phyloP scores from a whole-genome alignment of 2,113 vertebrate genomes.

The Anseranas semipalmata region DNA sequence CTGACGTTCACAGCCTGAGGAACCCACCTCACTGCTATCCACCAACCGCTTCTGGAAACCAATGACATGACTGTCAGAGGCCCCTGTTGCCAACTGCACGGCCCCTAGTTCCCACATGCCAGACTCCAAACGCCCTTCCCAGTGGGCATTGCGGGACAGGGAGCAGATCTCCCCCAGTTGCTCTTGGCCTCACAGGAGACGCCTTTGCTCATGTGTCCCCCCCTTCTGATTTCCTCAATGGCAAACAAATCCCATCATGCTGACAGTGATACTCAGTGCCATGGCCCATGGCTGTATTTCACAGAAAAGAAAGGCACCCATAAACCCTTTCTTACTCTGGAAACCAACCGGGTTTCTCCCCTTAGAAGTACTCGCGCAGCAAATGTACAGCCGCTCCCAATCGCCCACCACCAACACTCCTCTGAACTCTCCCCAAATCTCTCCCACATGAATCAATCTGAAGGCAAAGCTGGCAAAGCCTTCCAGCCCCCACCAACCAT shows the following conservation, averaged over 20 bases:
- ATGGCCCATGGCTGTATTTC: neutral
- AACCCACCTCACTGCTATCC: neutral
- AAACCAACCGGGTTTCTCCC: constrained; percentile 25
- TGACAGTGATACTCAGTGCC: neutral
- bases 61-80: neutral
- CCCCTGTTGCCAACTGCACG: accelerated
- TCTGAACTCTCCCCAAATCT: constrained; percentile 54
- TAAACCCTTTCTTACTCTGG: neutral
- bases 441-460: constrained; percentile 45
- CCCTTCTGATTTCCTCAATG: accelerated
- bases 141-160: neutral
- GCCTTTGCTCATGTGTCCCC: neutral
- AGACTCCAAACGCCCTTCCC: neutral
- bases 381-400: neutral
- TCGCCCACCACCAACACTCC: neutral
- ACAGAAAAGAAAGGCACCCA: neutral
- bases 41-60: neutral
- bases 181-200: neutral
- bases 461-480: constrained; percentile 45
- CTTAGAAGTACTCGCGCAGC: neutral
- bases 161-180: neutral
- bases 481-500: constrained; percentile 1
- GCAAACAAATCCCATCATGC: neutral
- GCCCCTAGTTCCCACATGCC: neutral
- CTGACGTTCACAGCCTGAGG: neutral